Base-by-base conservation (phyloP, 2,888 invertebrate species). In the Hyalella azteca region DNA sequence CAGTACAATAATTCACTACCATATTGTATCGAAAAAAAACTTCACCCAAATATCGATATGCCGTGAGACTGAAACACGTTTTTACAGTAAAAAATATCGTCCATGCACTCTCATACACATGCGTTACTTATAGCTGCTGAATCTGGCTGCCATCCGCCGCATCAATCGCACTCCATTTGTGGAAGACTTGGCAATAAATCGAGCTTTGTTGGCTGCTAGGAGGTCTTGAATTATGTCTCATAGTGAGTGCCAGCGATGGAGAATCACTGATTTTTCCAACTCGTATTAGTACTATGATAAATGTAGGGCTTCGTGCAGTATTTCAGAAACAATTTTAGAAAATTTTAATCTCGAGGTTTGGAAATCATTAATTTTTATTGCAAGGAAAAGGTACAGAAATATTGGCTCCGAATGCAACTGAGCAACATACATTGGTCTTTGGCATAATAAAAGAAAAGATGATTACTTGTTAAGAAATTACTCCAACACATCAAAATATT, bases 141-240 rank as follows among this genome's bases (percentile, higher is more conserved):
- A 54, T 54, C 54, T 19, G 9, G 11, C 7, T 22, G 26, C 54
- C 54, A 54, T 54, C 54, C 22, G 11, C 3, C 54, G 54, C 54
- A 54, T 54, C 54, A 54, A 54, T 54, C 26, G 26, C 29, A 54
- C 54, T 54, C 54, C 26, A 22, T 9, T 26, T 22, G 29, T 22
- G 54, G 29, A 13, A 11, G 54, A 54, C 22, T 54, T 9, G 54
- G 54, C 54, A 29, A 54, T 54, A 54, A 54, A 54, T 54, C 29
- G 54, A 54, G 54, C 54, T 54, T 54, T 54, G 54, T 54, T 54
- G 54, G 54, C 54, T 54, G 54, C 22, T 22, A 54, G 54, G 54
- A 54, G 54, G 54, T 54, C 26, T 54, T 54, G 54, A 54, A 54
- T 54, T 54, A 54, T 54, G 54, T 29, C 54, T 54, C 54, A 54